A percentile compares a stretch with the other conserved stretches of the same genome.
These are phyloP conservation scores for Leptinotarsa defecta DNA, from an alignment of 1,140 invertebrate species.

Conservation along the genomic window DNA sequence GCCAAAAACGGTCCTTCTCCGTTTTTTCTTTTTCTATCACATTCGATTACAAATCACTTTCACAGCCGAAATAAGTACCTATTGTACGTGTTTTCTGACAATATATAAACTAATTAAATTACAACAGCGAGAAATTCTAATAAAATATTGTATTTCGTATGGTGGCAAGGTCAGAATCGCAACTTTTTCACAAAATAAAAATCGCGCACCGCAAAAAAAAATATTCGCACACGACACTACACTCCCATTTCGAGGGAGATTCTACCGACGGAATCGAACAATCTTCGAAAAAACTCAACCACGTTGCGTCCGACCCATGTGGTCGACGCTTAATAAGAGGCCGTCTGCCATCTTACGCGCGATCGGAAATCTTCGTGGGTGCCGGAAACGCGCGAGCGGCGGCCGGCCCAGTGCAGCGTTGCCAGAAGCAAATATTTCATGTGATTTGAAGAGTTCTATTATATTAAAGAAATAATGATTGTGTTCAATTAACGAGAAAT, in stretches of 20 bases:
- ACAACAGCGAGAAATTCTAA: constrained; percentile 17
- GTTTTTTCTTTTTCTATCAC: constrained; percentile 31
- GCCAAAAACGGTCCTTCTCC: constrained; percentile 10
- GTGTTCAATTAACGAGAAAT: too few relatives aligned
- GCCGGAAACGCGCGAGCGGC: neutral
- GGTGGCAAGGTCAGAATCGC: constrained; percentile 41
- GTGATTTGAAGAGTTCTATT: too few relatives aligned
- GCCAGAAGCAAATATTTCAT: too few relatives aligned
- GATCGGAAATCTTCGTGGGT: constrained; percentile 35
- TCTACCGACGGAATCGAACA: neutral
- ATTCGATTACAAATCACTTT: constrained; percentile 33
- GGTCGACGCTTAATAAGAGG: constrained; percentile 53
- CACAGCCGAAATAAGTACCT: neutral
- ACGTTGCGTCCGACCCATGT: constrained; percentile 56
- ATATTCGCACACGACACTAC: neutral
- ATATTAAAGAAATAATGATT: too few relatives aligned
- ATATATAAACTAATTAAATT: neutral
- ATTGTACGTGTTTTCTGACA: neutral
- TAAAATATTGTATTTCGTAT: constrained; percentile 33
- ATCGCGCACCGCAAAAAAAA: neutral
- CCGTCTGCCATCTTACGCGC: constrained; percentile 49
- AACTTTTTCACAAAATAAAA: constrained; percentile 11
- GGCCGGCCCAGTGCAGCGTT: neutral
- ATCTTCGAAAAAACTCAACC: constrained; percentile 33
- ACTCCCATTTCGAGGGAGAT: too few relatives aligned